Conservation (phyloP, 1,140 invertebrate species). For the Rhagoletis pomonella region DNA sequence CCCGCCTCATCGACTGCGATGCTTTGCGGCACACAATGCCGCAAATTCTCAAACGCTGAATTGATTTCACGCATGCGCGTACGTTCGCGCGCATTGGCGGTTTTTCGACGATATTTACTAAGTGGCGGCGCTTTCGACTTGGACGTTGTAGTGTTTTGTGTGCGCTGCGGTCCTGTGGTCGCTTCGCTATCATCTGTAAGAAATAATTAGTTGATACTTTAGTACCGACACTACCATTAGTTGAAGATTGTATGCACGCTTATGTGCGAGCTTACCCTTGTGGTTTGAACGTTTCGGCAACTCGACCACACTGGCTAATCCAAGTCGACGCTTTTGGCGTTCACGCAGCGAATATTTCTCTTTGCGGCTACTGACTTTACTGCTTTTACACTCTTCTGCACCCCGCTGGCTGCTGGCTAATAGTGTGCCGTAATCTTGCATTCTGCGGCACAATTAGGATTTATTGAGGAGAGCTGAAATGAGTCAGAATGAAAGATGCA, state of each 20-base stretch:
- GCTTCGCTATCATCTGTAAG: constrained; percentile 23
- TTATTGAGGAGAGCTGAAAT: constrained; percentile 13
- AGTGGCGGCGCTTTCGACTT: constrained; percentile 87
- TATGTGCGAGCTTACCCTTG: background rate
- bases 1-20: constrained; percentile 71
- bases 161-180: constrained; percentile 49
- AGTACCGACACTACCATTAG: background rate
- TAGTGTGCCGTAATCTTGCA: constrained; percentile 67
- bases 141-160: constrained; percentile 66
- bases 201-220: background rate
- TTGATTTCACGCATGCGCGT: constrained; percentile 92
- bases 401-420: background rate
- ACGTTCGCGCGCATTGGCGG: constrained; percentile 90
- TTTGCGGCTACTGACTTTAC: constrained; percentile 58
- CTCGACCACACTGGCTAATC: constrained; percentile 23
- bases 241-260: background rate
- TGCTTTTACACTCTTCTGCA: background rate
- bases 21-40: constrained; percentile 82
- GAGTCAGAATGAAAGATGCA: background rate
- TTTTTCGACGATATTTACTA: constrained; percentile 91
- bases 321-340: constrained; percentile 63
- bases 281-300: constrained; percentile 45
- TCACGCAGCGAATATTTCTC: constrained; percentile 73
- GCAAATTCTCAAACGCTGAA: constrained; percentile 87
- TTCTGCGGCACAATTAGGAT: constrained; percentile 60